These are phyloP conservation scores for Sebastes melanostomus DNA, from an alignment of 2,797 vertebrate genomes.

Conservation along the genomic window DNA sequence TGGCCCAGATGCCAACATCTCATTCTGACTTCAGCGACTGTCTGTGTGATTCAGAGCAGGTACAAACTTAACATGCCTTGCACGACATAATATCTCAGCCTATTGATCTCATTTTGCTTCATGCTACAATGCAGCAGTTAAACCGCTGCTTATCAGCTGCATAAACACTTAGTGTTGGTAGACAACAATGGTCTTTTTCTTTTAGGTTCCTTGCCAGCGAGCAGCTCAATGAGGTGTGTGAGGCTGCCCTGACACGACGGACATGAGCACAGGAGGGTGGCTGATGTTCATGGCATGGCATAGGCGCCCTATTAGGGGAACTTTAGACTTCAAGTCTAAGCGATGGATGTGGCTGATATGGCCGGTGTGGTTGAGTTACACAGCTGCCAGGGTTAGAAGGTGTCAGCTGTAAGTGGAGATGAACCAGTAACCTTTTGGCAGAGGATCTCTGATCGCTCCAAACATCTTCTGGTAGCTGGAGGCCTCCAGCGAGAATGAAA, in stretches of 20 bases:
- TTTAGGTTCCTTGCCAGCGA: slow-evolving; percentile 28
- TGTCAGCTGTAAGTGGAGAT: slow-evolving; percentile 66
- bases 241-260: slow-evolving; percentile 29
- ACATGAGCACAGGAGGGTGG: slow-evolving; percentile 17
- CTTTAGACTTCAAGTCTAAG: slow-evolving; percentile 41
- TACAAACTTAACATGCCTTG: slow-evolving; percentile 32
- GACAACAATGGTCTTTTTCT: slow-evolving; percentile 72
- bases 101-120: slow-evolving; percentile 36
- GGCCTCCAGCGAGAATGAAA: slow-evolving; percentile 31
- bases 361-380: slow-evolving; percentile 44
- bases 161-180: slow-evolving; percentile 38
- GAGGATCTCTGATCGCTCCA: slow-evolving; percentile 16
- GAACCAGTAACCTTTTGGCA: slow-evolving; percentile 60
- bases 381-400: slow-evolving; percentile 56
- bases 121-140: slow-evolving; percentile 16
- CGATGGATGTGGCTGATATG: slow-evolving; percentile 50
- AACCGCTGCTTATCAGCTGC: slow-evolving; percentile 52
- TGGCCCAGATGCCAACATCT: slow-evolving; percentile 11
- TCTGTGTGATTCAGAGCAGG: slow-evolving; percentile 1
- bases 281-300: slow-evolving; percentile 37
- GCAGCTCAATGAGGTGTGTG: slow-evolving; percentile 51
- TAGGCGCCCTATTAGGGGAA: slow-evolving; percentile 37
- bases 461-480: slow-evolving; percentile 28
- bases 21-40: slow-evolving; percentile 19
- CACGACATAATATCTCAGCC: slow-evolving; percentile 23